Evolutionary conservation across 2,797 vertebrate species (phyloP).

Genomic region (Microhierax caerulescens): DNA sequence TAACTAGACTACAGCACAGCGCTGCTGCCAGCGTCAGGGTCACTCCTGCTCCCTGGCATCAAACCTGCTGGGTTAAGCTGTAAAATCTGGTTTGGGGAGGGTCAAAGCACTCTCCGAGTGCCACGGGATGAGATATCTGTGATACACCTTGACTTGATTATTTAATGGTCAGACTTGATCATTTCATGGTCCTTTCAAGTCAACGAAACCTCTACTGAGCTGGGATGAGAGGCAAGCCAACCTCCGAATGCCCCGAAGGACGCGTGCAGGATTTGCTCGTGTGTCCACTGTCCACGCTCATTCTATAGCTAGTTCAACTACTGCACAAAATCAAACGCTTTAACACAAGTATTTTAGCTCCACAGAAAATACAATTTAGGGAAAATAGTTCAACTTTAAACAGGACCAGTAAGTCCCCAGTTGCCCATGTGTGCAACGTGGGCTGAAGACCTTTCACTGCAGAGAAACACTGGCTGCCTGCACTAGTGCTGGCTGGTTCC

Average conservation of each 20-base stretch:
- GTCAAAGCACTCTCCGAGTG: not conserved
- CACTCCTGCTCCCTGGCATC: not conserved
- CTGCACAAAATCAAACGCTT: not conserved
- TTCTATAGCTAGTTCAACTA: not conserved
- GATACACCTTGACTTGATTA: no score
- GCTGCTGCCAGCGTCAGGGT: not conserved
- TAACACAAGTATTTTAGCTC: not conserved
- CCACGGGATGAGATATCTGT: not conserved
- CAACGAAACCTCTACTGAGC: not conserved
- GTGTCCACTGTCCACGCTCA: not conserved
- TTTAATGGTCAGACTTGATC: accelerated
- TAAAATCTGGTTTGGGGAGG: not conserved
- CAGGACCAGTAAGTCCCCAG: not conserved
- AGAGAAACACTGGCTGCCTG: not conserved
- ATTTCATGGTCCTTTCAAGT: not conserved
- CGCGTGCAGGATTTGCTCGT: accelerated
- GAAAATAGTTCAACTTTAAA: not conserved
- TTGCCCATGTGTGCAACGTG: accelerated
- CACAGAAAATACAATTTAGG: not conserved
- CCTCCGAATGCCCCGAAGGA: not conserved
- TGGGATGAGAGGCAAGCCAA: not conserved
- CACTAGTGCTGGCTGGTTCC: not conserved
- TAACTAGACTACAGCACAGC: not conserved
- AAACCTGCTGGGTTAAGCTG: not conserved
- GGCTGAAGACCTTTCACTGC: not conserved